Conservation (phyloP, 1,140 invertebrate genomes). For the Gryllus bimaculatus region DNA sequence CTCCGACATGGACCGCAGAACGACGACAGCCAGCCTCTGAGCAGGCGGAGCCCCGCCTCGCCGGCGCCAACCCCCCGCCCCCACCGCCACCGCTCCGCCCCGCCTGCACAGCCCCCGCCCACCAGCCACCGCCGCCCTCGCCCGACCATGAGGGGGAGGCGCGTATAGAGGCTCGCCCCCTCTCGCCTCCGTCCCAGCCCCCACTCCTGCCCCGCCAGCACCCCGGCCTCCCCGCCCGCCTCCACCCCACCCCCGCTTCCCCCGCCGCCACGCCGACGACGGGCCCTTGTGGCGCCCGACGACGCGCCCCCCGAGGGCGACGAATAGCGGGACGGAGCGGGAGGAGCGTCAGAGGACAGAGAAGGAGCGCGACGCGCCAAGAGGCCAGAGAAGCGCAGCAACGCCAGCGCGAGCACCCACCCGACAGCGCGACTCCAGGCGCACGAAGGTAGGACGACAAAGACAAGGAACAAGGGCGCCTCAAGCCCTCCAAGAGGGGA, state of each 20-base stretch:
- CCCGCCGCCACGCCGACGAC: too few relatives aligned
- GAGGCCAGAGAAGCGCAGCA: not conserved
- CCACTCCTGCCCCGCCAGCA: too few relatives aligned
- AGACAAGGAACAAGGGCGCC: slow-evolving; percentile 14
- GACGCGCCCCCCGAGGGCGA: too few relatives aligned
- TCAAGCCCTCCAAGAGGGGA: not conserved
- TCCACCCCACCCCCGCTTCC: too few relatives aligned
- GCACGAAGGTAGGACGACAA: not conserved
- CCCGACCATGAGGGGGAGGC: too few relatives aligned
- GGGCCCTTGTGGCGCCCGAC: too few relatives aligned
- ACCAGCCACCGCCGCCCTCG: not conserved
- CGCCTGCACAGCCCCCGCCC: not conserved
- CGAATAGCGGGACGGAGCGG: too few relatives aligned
- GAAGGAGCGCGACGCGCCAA: not conserved
- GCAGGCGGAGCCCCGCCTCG: not conserved
- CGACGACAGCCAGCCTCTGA: not conserved
- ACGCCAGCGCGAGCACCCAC: not conserved
- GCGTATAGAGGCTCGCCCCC: too few relatives aligned
- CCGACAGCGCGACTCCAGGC: not conserved
- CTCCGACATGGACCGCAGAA: slow-evolving; percentile 27
- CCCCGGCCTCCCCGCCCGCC: too few relatives aligned
- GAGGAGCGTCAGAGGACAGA: not conserved
- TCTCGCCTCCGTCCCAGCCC: too few relatives aligned
- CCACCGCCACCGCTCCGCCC: too few relatives aligned
- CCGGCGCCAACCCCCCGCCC: not conserved